These are phyloP conservation scores for Apamea anceps DNA, from an alignment of 2,888 invertebrate species.

Conservation along the genomic window DNA sequence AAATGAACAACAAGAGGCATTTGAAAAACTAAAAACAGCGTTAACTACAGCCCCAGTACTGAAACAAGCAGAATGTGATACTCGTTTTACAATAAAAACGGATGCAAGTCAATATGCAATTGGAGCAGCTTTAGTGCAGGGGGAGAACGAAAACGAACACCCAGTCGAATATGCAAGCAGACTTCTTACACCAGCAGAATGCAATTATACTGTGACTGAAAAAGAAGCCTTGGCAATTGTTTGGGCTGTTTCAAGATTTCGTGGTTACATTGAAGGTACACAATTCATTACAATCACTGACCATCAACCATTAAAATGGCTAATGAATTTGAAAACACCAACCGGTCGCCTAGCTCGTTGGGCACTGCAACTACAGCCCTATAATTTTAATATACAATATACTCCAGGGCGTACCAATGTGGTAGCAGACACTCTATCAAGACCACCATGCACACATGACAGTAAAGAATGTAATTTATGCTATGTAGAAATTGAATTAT, in stretches of 20 bases:
- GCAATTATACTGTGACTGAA: too few relatives aligned
- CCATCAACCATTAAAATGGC: neutral
- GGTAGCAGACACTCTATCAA: neutral
- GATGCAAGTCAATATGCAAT: slow-evolving; percentile 16
- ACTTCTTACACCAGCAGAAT: too few relatives aligned
- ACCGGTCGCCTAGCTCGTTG: neutral
- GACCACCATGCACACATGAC: neutral
- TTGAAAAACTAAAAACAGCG: neutral
- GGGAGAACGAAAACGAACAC: slow-evolving; percentile 4
- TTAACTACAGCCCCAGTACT: slow-evolving; percentile 5
- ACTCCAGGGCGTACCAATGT: neutral
- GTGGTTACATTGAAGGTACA: neutral
- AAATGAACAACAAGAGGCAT: neutral
- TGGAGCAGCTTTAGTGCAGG: slow-evolving; percentile 20
- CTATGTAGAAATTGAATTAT: neutral
- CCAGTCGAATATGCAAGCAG: too few relatives aligned
- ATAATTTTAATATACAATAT: slow-evolving; percentile 3
- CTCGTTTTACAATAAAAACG: neutral
- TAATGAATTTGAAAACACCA: neutral
- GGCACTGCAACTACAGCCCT: neutral
- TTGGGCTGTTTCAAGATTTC: too few relatives aligned
- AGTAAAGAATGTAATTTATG: neutral
- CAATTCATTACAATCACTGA: slow-evolving; percentile 3
- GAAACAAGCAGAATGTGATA: neutral
- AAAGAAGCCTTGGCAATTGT: too few relatives aligned